Conservation (phyloP, 1,140 invertebrate species). For the Bombus fervidus region DNA sequence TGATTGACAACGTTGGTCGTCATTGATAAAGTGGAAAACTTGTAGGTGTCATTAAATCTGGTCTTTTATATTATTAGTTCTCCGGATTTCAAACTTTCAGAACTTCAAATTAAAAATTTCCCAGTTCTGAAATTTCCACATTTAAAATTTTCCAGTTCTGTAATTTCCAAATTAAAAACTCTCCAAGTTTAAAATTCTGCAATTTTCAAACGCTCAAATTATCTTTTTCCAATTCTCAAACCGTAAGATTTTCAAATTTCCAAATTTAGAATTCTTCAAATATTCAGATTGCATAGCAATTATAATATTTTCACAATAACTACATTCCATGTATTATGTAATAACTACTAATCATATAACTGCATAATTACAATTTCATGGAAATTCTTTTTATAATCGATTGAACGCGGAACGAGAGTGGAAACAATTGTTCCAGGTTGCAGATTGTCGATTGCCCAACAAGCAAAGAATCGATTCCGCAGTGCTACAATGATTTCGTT, state of each 20-base stretch:
- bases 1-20: not conserved
- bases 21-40: not conserved
- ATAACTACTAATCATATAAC: not conserved
- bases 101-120: not conserved
- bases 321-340: too few relatives aligned
- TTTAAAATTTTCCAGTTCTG: too few relatives aligned
- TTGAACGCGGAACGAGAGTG: not conserved
- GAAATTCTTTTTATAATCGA: not conserved
- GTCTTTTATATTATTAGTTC: not conserved
- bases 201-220: too few relatives aligned
- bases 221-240: too few relatives aligned
- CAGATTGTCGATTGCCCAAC: conserved; percentile 24
- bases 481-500: conserved; percentile 8
- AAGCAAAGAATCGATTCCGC: conserved; percentile 14
- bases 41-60: not conserved
- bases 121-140: too few relatives aligned
- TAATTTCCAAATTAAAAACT: not conserved
- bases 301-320: not conserved
- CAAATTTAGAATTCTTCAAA: not conserved
- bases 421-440: not conserved
- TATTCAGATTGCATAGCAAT: not conserved
- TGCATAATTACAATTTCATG: not conserved
- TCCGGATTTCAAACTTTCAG: not conserved
- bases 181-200: too few relatives aligned
- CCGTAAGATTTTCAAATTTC: not conserved